Conservation (phyloP, 2,797 vertebrate genomes). For the Pipistrellus pipistrellus region DNA sequence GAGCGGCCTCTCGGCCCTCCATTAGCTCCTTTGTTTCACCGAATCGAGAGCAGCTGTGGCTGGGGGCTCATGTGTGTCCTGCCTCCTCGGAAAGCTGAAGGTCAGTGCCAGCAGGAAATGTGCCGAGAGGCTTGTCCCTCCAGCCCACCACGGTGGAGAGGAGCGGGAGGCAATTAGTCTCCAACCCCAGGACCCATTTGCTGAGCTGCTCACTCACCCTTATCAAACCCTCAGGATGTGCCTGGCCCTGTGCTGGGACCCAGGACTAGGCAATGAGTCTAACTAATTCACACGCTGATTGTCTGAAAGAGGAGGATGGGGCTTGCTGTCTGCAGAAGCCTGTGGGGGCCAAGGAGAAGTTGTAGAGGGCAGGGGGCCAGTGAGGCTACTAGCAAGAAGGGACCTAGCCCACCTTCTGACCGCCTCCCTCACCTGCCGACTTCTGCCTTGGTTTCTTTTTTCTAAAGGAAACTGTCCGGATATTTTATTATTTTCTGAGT, state of each 20-base stretch:
- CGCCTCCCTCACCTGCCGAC: not conserved
- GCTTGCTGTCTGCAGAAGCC: not conserved
- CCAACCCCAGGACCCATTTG: not conserved
- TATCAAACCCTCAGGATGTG: not conserved
- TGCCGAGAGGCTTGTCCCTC: not conserved
- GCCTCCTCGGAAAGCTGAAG: not conserved
- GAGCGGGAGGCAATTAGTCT: not conserved
- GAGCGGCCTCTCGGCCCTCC: not conserved
- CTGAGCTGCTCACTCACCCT: not conserved
- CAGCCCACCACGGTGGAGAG: not conserved
- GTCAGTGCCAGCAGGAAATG: conserved; percentile 1
- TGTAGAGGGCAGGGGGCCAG: too few species aligned
- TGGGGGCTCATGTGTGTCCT: not conserved
- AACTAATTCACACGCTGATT: not conserved
- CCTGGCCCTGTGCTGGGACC: not conserved
- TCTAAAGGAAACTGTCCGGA: not conserved
- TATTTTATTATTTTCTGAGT: not conserved
- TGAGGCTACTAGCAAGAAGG: not conserved
- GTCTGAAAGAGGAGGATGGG: not conserved
- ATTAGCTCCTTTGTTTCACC: conserved; percentile 20
- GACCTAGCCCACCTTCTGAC: not conserved
- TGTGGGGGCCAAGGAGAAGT: not conserved
- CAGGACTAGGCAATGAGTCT: not conserved
- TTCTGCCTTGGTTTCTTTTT: not conserved
- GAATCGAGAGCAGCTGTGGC: conserved; percentile 49